phyloP scores from a whole-genome alignment of 1,140 invertebrate genomes.

The Temnothorax curvispinosus region DNA sequence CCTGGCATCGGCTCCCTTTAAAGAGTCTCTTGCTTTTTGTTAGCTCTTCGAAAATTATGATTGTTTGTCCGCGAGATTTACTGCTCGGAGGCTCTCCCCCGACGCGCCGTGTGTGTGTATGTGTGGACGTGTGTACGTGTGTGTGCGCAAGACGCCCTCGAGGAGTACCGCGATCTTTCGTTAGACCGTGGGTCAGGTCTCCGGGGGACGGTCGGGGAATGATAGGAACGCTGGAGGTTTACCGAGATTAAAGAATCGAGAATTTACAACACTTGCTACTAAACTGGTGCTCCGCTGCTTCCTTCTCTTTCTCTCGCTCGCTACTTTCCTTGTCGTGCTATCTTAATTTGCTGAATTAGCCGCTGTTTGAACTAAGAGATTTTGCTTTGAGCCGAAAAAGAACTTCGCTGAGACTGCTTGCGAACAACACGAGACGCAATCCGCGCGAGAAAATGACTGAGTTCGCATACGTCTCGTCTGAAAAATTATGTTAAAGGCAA shows the following conservation, averaged over 20 bases:
- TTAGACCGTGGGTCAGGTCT: background rate
- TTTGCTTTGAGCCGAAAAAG: constrained; percentile 14
- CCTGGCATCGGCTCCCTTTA: constrained; percentile 82
- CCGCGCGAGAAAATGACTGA: background rate
- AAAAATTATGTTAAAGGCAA: background rate
- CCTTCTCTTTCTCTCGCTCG: constrained; percentile 35
- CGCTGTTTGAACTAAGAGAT: constrained; percentile 66
- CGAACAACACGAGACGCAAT: background rate
- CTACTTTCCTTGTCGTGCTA: constrained; percentile 13
- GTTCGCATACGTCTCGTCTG: background rate
- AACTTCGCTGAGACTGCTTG: background rate
- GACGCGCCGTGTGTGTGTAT: constrained; percentile 33
- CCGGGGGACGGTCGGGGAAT: background rate
- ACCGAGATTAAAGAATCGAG: constrained; percentile 80
- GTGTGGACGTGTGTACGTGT: background rate
- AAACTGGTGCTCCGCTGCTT: constrained; percentile 52
- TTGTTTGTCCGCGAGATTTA: constrained; percentile 85
- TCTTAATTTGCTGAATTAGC: constrained; percentile 64
- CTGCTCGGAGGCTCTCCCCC: constrained; percentile 74
- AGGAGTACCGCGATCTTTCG: constrained; percentile 48
- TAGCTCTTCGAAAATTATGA: constrained; percentile 85
- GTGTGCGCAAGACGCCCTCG: constrained; percentile 60
- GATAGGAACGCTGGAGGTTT: constrained; percentile 68
- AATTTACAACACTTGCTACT: constrained; percentile 77
- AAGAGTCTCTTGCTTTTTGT: constrained; percentile 83